Evolutionary conservation across 1,140 invertebrate genomes (phyloP), one percentile per base, ranked within the genome.

Genomic region (Leucophenga varia): DNA sequence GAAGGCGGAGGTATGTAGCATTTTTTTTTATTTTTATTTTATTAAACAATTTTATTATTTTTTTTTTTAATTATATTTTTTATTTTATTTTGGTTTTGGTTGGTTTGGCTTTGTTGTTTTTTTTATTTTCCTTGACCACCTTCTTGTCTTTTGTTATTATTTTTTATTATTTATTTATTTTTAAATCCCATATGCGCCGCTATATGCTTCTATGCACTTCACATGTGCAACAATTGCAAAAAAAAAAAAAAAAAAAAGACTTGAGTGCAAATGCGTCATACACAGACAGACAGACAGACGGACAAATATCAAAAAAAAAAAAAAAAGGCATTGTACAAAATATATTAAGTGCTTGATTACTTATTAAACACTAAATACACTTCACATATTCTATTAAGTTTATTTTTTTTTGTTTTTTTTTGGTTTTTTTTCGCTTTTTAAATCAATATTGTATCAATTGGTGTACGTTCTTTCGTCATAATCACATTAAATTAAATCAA

Each of bases 1-100:
- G 12, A 91, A 93, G 78, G 90, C 92, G 30, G 92, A 96, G 86
- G 92, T 95, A 79, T 77, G 76, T 75, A 48, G 9, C 40, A 25
- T 25, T 5, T 25, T 25, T 6, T 25, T 6, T 6, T 25, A 25
- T 25, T 6, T 10, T 6, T 25, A 25, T 6, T 25, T 6, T 25
- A 25, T 25, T n/a, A n/a, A 6, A 25, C 10, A 25, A 6, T 25
- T 25, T 25, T 5, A 10, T 25, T 25, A 6, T 25, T 25, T 25
- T 25, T 25, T 10, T 25, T 25, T 25, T 25, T 25, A 6, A 6
- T 34, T 7, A 34, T 34, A n/a, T 34, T 12, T 7, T 25, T 25
- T 25, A 25, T 25, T 25, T 25, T 25, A 25, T 25, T 25, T 9
- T 12, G 16, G 19, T 42, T 42, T 9, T 5, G 18, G 32, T 35